phyloP scores from a whole-genome alignment of 2,888 invertebrate species.

The Hipparchia semele region DNA sequence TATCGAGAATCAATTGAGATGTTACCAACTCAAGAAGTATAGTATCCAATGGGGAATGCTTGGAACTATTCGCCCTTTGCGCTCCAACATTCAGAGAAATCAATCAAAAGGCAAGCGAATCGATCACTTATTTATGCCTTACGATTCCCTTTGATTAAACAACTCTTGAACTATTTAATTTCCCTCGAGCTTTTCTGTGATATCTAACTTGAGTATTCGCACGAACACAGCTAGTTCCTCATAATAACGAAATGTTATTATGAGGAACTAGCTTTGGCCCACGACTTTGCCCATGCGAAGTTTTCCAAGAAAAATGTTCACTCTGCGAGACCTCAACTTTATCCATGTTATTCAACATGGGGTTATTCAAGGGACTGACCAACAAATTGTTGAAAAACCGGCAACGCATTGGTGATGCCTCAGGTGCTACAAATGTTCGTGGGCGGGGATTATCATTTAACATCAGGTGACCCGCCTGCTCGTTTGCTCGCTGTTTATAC shows the following conservation, averaged over 20 bases:
- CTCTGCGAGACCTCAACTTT: too few relatives aligned
- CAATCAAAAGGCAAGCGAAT: conserved; percentile 16
- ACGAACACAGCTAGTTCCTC: not conserved
- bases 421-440: too few relatives aligned
- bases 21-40: not conserved
- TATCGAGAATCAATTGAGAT: not conserved
- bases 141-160: conserved; percentile 8
- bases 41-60: not conserved
- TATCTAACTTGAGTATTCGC: not conserved
- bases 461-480: too few relatives aligned
- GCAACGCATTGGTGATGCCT: too few relatives aligned
- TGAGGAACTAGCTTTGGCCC: not conserved
- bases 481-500: too few relatives aligned
- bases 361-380: too few relatives aligned
- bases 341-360: too few relatives aligned
- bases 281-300: too few relatives aligned
- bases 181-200: conserved; percentile 5
- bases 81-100: not conserved
- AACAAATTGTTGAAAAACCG: too few relatives aligned
- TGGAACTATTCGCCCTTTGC: not conserved
- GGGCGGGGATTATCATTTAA: too few relatives aligned
- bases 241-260: too few relatives aligned
- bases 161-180: conserved; percentile 14
- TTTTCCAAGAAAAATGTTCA: too few relatives aligned
- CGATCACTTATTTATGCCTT: conserved; percentile 11